A percentile compares a stretch with the other conserved stretches of the same genome.
Conservation (phyloP, 1,140 invertebrate species). For the Platyscapa corneri region DNA sequence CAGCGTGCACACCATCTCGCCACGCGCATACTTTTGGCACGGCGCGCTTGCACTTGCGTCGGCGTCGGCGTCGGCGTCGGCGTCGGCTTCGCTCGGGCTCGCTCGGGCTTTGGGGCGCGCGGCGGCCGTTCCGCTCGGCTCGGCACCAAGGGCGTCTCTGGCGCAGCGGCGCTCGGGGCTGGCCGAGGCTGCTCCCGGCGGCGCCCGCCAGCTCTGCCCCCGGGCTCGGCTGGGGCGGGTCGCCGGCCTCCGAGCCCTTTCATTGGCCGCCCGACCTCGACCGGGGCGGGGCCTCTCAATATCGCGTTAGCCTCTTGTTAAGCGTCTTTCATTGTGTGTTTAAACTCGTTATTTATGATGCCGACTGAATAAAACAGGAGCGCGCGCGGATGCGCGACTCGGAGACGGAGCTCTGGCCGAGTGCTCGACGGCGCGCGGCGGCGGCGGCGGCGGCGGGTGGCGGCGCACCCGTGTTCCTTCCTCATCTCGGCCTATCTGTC, state of each 20-base stretch:
- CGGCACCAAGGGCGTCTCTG: slow-evolving; percentile 39
- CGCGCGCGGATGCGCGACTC: slow-evolving; percentile 67
- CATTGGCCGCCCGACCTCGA: neutral
- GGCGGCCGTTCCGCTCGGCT: slow-evolving; percentile 30
- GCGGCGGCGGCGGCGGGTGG: too few relatives aligned
- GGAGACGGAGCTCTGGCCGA: neutral
- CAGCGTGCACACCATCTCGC: slow-evolving; percentile 74
- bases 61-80: too few relatives aligned
- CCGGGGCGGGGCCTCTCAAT: slow-evolving; percentile 72
- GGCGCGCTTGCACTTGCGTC: neutral
- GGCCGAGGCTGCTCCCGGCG: neutral
- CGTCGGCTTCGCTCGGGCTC: neutral
- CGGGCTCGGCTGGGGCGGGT: slow-evolving; percentile 7
- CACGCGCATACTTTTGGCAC: slow-evolving; percentile 69
- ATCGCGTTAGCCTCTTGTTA: slow-evolving; percentile 76
- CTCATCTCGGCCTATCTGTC: too few relatives aligned
- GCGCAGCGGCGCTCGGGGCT: neutral
- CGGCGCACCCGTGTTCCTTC: too few relatives aligned
- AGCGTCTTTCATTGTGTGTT: slow-evolving; percentile 76
- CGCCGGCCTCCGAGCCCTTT: neutral
- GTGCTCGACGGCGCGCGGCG: neutral
- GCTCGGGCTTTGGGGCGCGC: neutral
- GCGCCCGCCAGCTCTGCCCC: slow-evolving; percentile 55
- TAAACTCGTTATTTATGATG: slow-evolving; percentile 76
- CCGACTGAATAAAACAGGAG: slow-evolving; percentile 76